Percentiles rank a stretch among this genome's conserved stretches.
Evolutionary conservation across 1,140 invertebrate genomes (phyloP).

Genomic region (Schlechtendalia chinensis): DNA sequence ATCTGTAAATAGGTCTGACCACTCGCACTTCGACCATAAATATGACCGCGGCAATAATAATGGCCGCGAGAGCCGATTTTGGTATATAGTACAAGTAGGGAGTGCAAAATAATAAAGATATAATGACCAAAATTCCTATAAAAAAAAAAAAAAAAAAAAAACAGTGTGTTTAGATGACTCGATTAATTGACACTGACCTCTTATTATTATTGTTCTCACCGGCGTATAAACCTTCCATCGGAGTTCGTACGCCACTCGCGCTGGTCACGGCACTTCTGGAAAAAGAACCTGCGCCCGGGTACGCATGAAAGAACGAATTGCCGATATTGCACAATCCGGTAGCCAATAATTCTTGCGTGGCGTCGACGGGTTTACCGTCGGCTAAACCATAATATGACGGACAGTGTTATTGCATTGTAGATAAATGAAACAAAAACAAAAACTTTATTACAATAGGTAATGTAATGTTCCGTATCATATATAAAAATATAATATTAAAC

Average conservation of each 20-base stretch:
- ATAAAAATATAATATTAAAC: too few species aligned
- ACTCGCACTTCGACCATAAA: slow-evolving; percentile 81
- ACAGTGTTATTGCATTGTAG: too few species aligned
- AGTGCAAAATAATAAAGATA: slow-evolving; percentile 76
- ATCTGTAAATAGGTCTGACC: slow-evolving; percentile 72
- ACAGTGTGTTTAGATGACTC: too few species aligned
- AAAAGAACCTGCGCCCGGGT: slow-evolving; percentile 81
- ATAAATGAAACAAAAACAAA: too few species aligned
- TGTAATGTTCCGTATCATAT: too few species aligned
- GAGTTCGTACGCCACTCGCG: slow-evolving; percentile 81
- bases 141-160: background rate
- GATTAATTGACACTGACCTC: too few species aligned
- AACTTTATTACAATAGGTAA: too few species aligned
- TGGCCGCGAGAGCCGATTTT: slow-evolving; percentile 72
- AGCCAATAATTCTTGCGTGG: slow-evolving; percentile 80
- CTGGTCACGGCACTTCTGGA: slow-evolving; percentile 87
- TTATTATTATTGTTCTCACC: slow-evolving; percentile 55
- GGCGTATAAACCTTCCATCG: slow-evolving; percentile 81
- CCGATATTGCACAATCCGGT: slow-evolving; percentile 79
- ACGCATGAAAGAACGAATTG: slow-evolving; percentile 82
- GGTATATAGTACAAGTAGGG: slow-evolving; percentile 82
- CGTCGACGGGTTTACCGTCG: slow-evolving; percentile 75
- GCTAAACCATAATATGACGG: slow-evolving; percentile 53
- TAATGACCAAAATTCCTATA: slow-evolving; percentile 68
- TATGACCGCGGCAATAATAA: slow-evolving; percentile 79